Base-by-base conservation (phyloP, 2,113 vertebrate genomes). In the Baryphthengus martii region DNA sequence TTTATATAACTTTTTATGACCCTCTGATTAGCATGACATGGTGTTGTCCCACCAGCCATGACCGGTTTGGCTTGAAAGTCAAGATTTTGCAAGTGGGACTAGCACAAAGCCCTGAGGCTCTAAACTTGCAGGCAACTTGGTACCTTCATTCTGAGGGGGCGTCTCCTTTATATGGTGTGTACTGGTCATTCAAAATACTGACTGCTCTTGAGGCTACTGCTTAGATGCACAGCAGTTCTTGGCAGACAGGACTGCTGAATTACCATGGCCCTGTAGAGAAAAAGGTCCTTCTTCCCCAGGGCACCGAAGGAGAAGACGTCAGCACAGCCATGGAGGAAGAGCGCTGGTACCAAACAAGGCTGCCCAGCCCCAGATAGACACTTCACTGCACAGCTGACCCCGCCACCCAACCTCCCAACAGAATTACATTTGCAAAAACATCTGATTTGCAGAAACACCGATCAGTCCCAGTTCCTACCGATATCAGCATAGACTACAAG, bases 21-120 rank as follows among this genome's bases (percentile, higher is more conserved):
- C 85, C 95, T 96, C 81, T 83, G 75, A 76, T 79, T 76, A 82
- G 76, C 75, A 18, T 80, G 87, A 92, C 25, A 3, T 45, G 47
- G 20, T 62, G 39, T 1, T 95, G 85, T 93, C 50, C 89, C 86
- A 52, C 58, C 16, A 53, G 53, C 71, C 14, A 4, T 72, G 73
- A 86, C 94, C 3, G 9, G 88, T 92, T 96, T 88, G 88, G 71
- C 90, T 90, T 85, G 90, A 97, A 96, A 96, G 79, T 85, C 86
- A 92, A 78, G 84, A 72, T 96, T 92, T 94, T 84, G 58, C 50
- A 94, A 90, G 79, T 45, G 6, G 5, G 17, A 21, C 53, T 80
- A 39, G 59, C 33, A 45, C 72, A 92, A 67, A 7, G 14, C 62
- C 40, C 71, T 11, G 76, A 82, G 90, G 74, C 65, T 79, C 61